Evolutionary conservation across 1,140 invertebrate species (phyloP).

Genomic region (Leucophenga varia): DNA sequence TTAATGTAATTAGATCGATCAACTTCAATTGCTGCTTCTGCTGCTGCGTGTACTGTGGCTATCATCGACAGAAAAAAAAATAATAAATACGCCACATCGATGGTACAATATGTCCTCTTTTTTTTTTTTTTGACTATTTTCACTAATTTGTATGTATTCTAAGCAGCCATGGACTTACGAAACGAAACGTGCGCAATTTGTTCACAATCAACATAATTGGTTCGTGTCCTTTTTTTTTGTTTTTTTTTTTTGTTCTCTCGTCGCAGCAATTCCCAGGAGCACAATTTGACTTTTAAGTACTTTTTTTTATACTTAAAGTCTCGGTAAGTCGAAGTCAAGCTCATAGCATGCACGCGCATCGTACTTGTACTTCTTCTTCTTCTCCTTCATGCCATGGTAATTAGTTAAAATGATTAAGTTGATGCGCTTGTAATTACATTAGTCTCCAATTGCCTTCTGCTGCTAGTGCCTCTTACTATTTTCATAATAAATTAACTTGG

Average conservation of each 20-base stretch:
- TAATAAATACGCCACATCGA: slow-evolving; percentile 7
- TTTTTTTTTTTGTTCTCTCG: no score
- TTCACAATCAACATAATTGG: slow-evolving; percentile 56
- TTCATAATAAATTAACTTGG: slow-evolving; percentile 32
- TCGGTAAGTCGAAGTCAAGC: no score
- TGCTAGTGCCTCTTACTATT: no score
- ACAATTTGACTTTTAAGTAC: slow-evolving; percentile 43
- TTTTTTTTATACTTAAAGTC: slow-evolving; percentile 31
- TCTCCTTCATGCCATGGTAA: slow-evolving; percentile 27
- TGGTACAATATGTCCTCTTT: slow-evolving; percentile 13
- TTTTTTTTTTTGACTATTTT: slow-evolving; percentile 16
- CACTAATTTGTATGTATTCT: slow-evolving; percentile 46
- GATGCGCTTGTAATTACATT: slow-evolving; percentile 49
- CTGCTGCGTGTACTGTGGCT: no score
- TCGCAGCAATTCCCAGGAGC: slow-evolving; percentile 44
- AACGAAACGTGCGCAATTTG: slow-evolving; percentile 55
- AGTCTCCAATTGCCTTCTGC: slow-evolving; percentile 10
- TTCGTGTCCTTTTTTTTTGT: slow-evolving; percentile 15
- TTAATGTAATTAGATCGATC: slow-evolving; percentile 54
- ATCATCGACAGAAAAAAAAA: no score
- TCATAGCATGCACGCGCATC: no score
- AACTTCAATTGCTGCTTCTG: background rate
- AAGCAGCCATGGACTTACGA: no score
- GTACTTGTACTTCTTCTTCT: slow-evolving; percentile 9
- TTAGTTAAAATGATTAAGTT: slow-evolving; percentile 55